Percentiles rank a stretch among this genome's conserved stretches.
phyloP scores from a whole-genome alignment of 2,113 vertebrate species.

The Caracal caracal region DNA sequence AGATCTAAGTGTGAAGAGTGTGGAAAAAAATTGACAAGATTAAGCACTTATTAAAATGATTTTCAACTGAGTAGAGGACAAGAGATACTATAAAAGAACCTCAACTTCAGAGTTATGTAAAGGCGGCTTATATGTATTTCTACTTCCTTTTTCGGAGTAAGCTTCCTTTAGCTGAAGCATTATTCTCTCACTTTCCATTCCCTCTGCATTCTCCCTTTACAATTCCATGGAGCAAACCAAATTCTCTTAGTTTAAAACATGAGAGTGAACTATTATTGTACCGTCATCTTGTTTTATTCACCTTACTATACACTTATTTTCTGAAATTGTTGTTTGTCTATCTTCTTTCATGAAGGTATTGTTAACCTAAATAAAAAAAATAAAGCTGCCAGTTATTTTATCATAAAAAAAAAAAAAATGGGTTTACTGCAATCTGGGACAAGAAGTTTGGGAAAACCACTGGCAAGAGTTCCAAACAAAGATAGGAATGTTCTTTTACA shows the following conservation, averaged over 20 bases:
- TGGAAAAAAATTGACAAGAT: background rate
- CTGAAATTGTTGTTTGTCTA: background rate
- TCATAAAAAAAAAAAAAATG: background rate
- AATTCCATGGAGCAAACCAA: background rate
- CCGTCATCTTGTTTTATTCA: background rate
- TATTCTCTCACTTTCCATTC: background rate
- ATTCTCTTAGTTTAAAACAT: background rate
- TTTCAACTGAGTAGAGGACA: constrained; percentile 3
- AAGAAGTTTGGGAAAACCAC: background rate
- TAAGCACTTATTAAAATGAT: background rate
- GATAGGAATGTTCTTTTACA: background rate
- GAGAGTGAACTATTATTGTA: background rate
- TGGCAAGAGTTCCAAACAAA: background rate
- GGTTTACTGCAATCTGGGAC: background rate
- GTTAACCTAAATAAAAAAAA: background rate
- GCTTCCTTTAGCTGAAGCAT: background rate
- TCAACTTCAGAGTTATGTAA: background rate
- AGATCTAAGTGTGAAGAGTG: background rate
- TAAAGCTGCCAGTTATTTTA: background rate
- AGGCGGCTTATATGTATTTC: background rate
- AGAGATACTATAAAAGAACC: background rate
- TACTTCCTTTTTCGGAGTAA: background rate
- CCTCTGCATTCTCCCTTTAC: background rate
- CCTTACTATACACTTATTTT: background rate
- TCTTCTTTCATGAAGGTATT: background rate